Evolutionary conservation across 2,113 vertebrate genomes (phyloP).

Genomic region (Sapayoa aenigma): DNA sequence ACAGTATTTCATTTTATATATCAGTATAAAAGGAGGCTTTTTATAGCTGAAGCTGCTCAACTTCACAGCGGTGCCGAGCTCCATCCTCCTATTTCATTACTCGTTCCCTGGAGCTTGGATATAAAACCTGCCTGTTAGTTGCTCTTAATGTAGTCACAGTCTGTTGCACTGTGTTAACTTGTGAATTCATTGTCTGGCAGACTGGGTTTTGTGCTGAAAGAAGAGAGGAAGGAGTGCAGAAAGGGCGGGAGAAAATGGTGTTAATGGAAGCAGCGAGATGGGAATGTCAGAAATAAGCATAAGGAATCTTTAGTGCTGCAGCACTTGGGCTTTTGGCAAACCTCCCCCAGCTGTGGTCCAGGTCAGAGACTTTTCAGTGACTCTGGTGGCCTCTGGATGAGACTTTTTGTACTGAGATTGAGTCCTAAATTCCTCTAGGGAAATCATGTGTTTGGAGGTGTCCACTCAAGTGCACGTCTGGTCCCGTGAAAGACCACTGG

Average conservation of each 20-base stretch:
- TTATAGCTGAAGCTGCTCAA: conserved; percentile 37
- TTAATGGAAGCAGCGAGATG: not conserved
- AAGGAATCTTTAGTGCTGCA: not conserved
- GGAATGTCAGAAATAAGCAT: not conserved
- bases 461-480: not conserved
- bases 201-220: not conserved
- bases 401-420: not conserved
- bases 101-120: not conserved
- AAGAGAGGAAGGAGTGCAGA: not conserved
- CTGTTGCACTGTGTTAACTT: conserved; percentile 15
- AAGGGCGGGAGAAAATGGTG: not conserved
- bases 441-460: not conserved
- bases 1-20: not conserved
- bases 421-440: not conserved
- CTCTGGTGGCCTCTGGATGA: not conserved
- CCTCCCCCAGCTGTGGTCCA: not conserved
- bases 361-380: not conserved
- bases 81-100: not conserved
- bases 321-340: not conserved
- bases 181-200: conserved; percentile 49
- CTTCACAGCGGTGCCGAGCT: conserved; percentile 13
- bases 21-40: conserved; percentile 39
- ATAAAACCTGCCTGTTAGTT: conserved; percentile 30
- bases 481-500: not conserved
- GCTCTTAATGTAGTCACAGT: not conserved